These are phyloP conservation scores for Escarpia spicata DNA, from an alignment of 2,888 invertebrate genomes.

Conservation along the genomic window DNA sequence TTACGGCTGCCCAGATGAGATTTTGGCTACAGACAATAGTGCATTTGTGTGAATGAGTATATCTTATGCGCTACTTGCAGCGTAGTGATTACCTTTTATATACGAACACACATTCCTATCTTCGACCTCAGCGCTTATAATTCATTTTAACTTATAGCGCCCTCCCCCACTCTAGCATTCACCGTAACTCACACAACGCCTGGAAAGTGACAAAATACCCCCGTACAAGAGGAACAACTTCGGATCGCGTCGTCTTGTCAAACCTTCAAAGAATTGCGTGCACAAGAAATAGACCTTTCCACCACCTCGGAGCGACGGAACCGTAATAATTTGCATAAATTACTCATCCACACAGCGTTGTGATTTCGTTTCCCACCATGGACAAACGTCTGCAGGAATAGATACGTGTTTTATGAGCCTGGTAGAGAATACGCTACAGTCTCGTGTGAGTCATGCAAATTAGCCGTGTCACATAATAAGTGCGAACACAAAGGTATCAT, in stretches of 20 bases:
- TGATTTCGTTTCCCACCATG: neutral
- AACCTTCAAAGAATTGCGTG: neutral
- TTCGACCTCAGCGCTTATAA: neutral
- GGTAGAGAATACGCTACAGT: neutral
- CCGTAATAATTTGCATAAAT: neutral
- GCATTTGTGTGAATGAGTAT: neutral
- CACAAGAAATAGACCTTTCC: neutral
- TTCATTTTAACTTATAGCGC: neutral
- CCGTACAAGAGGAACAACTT: neutral
- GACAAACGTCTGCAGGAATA: neutral
- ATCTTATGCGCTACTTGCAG: neutral
- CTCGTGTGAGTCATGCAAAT: neutral
- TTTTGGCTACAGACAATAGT: too few relatives aligned
- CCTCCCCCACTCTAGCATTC: neutral
- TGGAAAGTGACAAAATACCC: neutral
- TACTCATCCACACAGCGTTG: neutral
- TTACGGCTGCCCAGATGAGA: too few relatives aligned
- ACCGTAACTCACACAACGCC: neutral
- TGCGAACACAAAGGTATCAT: neutral
- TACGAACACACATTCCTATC: neutral
- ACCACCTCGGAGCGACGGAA: neutral
- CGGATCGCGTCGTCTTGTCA: neutral
- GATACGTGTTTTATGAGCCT: neutral
- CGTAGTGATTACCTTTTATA: neutral
- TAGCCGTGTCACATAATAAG: neutral